Base-by-base conservation (phyloP, 2,888 invertebrate species). In the Palloptera scutellata region DNA sequence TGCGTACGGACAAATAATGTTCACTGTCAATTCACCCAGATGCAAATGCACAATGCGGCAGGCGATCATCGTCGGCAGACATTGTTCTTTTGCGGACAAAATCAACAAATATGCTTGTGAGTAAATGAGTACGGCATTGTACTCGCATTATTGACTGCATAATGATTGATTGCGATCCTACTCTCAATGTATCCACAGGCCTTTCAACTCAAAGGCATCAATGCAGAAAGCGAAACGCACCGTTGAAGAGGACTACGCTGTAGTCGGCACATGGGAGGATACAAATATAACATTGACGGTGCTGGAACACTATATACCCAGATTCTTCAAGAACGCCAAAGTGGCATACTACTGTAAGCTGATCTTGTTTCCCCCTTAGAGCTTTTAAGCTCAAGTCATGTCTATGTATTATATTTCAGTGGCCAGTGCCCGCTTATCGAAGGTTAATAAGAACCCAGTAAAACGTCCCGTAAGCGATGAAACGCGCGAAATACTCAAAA, bases 61-160 rank as follows among this genome's bases (percentile, higher is more conserved):
- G 94, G 94, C 0, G 95, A 95, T 84, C 95, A 95, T 82, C 88
- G 94, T 64, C 86, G 95, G 12, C 94, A 95, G 79, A 92, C 93
- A 0, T 88, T 95, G 76, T 95, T 95, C 86, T 96, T 96, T 85
- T 96, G 96, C 80, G 96, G 96, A 11, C 95, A 96, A 83, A 91
- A 93, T 75, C 89, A 90, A 9, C 75, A 77, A 63, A 89, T 91
- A 73, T 94, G 93, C 90, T 90, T 91, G 93, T 93, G 84, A 88
- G 92, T 87, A 75, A n/a, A 54, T 30, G 1, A 13, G 43, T 17
- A 1, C 54, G n/a, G 30, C 9, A 19, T 11, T 19, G 15, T 48
- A 41, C n/a, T 15, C 41, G 19, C 20, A 40, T 19, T 19, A 20
- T 13, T 41, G 41, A 4, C 20, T 52, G 41, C 8, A 52, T 8